A percentile compares a stretch with the other conserved stretches of the same genome.
Conservation (phyloP, 2,797 vertebrate species). For the Diplodus sargus region DNA sequence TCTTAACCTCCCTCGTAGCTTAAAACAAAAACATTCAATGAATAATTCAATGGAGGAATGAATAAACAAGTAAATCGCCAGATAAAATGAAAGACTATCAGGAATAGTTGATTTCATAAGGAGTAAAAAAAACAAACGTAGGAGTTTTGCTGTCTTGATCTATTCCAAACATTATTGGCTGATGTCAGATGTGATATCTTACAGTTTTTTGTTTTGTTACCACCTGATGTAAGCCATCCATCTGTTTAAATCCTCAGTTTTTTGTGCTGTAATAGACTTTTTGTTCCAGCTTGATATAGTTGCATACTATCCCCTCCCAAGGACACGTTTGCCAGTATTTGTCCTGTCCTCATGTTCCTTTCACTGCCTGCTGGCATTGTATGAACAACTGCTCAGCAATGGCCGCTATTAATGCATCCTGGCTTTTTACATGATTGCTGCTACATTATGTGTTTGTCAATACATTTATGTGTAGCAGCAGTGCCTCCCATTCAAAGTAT, state of each 20-base stretch:
- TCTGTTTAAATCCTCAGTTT: not conserved
- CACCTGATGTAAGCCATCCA: not conserved
- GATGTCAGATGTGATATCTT: not conserved
- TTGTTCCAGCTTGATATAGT: not conserved
- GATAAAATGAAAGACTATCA: not conserved
- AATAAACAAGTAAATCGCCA: not conserved
- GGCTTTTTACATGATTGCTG: constrained; percentile 30
- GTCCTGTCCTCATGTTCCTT: not conserved
- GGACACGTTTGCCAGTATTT: not conserved
- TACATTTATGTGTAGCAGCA: constrained; percentile 14
- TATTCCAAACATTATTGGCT: not conserved
- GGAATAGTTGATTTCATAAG: not conserved
- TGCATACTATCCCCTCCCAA: not conserved
- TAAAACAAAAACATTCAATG: constrained; percentile 3
- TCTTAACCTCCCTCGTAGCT: not conserved
- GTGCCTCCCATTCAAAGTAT: constrained; percentile 12
- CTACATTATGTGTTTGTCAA: constrained; percentile 16
- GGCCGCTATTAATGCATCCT: constrained; percentile 18
- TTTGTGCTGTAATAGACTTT: not conserved
- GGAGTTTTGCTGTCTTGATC: not conserved
- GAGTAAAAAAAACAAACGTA: not conserved
- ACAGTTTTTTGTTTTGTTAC: not conserved
- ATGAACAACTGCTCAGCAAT: constrained; percentile 28
- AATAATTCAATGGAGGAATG: not conserved
- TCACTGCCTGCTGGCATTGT: constrained; percentile 17